Evolutionary conservation across 2,888 invertebrate species (phyloP).

Genomic region (Napeogenes inachia): DNA sequence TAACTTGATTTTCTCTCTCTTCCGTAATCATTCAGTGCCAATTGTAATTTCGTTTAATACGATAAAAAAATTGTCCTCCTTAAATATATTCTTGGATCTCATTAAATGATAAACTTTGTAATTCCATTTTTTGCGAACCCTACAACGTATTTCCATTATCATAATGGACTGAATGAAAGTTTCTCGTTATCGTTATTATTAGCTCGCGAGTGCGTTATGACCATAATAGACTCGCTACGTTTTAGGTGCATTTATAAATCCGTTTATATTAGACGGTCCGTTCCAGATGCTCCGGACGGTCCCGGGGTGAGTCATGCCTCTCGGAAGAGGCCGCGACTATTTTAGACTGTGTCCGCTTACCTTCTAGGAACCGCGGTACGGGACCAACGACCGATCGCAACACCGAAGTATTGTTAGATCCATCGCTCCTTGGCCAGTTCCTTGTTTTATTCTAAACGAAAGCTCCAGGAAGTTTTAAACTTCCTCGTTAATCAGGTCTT

Average conservation of each 20-base stretch:
- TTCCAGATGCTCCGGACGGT: conserved; percentile 66
- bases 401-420: conserved; percentile 72
- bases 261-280: conserved; percentile 40
- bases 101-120: neutral
- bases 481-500: conserved; percentile 14
- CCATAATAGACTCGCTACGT: conserved; percentile 31
- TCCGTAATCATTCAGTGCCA: conserved; percentile 28
- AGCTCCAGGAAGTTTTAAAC: conserved; percentile 42
- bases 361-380: conserved; percentile 71
- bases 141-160: too few species aligned
- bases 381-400: conserved; percentile 74
- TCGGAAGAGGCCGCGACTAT: conserved; percentile 73
- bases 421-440: conserved; percentile 49
- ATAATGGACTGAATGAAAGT: conserved; percentile 8
- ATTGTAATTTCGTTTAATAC: conserved; percentile 20
- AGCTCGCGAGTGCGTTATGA: conserved; percentile 11
- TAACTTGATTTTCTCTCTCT: conserved; percentile 28
- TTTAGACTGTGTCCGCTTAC: conserved; percentile 76
- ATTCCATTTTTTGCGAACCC: conserved; percentile 12
- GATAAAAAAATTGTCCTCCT: conserved; percentile 11
- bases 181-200: neutral
- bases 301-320: conserved; percentile 67
- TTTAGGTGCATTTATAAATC: conserved; percentile 44
- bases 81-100: conserved; percentile 9
- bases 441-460: conserved; percentile 53